Base-by-base conservation (phyloP, 1,140 invertebrate species). In the Caenorhabditis briggsae region DNA sequence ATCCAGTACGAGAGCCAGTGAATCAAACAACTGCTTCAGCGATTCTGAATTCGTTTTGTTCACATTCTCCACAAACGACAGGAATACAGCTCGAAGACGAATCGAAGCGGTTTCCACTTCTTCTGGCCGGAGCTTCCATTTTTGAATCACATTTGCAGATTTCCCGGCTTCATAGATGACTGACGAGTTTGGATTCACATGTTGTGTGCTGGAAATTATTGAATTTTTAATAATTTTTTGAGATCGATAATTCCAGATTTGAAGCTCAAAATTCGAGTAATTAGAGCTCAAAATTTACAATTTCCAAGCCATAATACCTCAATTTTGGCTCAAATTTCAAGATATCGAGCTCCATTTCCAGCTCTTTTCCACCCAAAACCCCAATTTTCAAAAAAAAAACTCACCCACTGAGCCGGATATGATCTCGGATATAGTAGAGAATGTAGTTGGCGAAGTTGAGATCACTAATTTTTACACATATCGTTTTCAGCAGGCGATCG, bases 341-440 rank as follows among this genome's bases (percentile, higher is more conserved):
- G n/a, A n/a, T n/a, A n/a, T n/a, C n/a, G n/a, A n/a, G n/a, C n/a
- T n/a, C n/a, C n/a, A n/a, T n/a, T n/a, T n/a, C n/a, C 33, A 33
- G 33, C 3, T 33, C 33, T 33, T 33, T 33, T 2, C 33, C 33
- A n/a, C 33, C 1, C 50, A 53, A 53, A 53, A 53, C 1, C 1
- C 11, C 56, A n/a, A 14, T n/a, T n/a, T 18, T 64, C 5, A 8
- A 70, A 46, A 20, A 12, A 8, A 70, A 46, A 20, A 78, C 70
- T 50, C 5, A 78, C 70, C 33, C 20, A 33, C 18, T 50, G 5
- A 41, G 46, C 20, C n/a, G 50, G n/a, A 78, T 53, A 78, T 78
- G 70, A 78, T 78, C 70, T 11, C 53, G 50, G 70, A 78, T 78
- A 78, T 78, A 78, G 23, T 78, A 23, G 9, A 78, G 2, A 12